A percentile compares a stretch with the other conserved stretches of the same genome.
Conservation (phyloP, 2,888 invertebrate genomes). For the Chironomus tentans region DNA sequence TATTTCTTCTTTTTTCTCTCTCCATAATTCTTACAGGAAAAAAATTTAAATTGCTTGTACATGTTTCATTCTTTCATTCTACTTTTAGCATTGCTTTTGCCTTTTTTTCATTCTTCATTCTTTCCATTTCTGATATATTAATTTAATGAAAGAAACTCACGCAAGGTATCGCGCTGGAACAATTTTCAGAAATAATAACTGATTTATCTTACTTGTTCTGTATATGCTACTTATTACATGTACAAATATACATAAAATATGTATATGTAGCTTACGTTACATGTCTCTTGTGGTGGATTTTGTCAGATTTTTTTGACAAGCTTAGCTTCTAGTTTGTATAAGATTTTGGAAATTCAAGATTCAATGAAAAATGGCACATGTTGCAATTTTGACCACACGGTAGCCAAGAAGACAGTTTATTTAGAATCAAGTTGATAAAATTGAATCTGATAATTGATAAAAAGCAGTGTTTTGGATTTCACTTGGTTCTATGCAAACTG, state of each 20-base stretch:
- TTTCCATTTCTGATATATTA: slow-evolving; percentile 11
- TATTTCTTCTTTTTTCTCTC: not conserved
- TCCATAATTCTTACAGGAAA: slow-evolving; percentile 14
- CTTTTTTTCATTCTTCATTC: not conserved
- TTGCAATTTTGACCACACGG: too few species aligned
- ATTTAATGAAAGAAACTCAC: slow-evolving; percentile 26
- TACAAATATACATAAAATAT: not conserved
- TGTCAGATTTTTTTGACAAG: too few species aligned
- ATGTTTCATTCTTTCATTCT: slow-evolving; percentile 3
- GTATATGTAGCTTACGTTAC: too few species aligned
- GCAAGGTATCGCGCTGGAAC: slow-evolving; percentile 19
- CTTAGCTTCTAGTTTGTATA: too few species aligned
- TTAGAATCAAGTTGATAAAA: too few species aligned
- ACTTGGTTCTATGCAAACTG: too few species aligned
- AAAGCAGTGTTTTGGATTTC: too few species aligned
- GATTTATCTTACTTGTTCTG: slow-evolving; percentile 18
- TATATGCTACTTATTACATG: not conserved
- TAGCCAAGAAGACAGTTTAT: too few species aligned
- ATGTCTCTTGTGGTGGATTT: too few species aligned
- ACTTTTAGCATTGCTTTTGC: not conserved
- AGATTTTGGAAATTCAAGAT: too few species aligned
- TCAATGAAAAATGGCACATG: too few species aligned
- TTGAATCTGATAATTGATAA: too few species aligned
- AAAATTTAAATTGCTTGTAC: slow-evolving; percentile 25
- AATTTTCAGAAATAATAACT: slow-evolving; percentile 20